Evolutionary conservation across 2,113 vertebrate genomes (phyloP), one percentile per base, ranked within the genome.

Genomic region (Zapus hudsonius): DNA sequence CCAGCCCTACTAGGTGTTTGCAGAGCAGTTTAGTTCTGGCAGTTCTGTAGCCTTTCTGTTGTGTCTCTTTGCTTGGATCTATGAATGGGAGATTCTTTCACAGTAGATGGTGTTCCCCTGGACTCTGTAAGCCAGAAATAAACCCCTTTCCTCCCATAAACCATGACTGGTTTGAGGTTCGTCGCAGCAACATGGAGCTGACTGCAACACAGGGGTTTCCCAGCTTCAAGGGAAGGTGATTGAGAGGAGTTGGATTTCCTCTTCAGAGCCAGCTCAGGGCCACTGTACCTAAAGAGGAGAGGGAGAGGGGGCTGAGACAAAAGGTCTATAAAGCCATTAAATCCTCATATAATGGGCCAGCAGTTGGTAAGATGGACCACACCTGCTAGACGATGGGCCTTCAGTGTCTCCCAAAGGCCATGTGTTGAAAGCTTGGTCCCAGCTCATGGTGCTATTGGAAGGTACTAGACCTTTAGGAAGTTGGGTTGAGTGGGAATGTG

Each of bases 181-280:
- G n/a, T n/a, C n/a, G n/a, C n/a, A n/a, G n/a, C n/a, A n/a, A n/a
- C n/a, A n/a, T n/a, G n/a, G n/a, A n/a, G n/a, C n/a, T n/a, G n/a
- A n/a, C n/a, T n/a, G n/a, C n/a, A n/a, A n/a, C n/a, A n/a, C n/a
- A n/a, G n/a, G n/a, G n/a, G n/a, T n/a, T n/a, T n/a, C 3, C 55
- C 52, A 38, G 19, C 73, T 73, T 92, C n/a, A 70, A 1, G 87
- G 90, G 80, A 82, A 73, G 66, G 38, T 59, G 25, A 27, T 29
- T 27, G 23, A 42, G 75, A 27, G 52, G 36, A 59, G 40, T 93
- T 84, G 33, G n/a, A 10, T 59, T 72, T 75, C 63, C 76, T 79
- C 70, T 33, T 27, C 40, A 87, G 67, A n/a, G 72, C 52, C 59
- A 59, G 38, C 69, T 95, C 92, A 66, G 75, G 66, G 72, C 89